Evolutionary conservation across 2,888 invertebrate species (phyloP).

Genomic region (Caradrina kadenii): DNA sequence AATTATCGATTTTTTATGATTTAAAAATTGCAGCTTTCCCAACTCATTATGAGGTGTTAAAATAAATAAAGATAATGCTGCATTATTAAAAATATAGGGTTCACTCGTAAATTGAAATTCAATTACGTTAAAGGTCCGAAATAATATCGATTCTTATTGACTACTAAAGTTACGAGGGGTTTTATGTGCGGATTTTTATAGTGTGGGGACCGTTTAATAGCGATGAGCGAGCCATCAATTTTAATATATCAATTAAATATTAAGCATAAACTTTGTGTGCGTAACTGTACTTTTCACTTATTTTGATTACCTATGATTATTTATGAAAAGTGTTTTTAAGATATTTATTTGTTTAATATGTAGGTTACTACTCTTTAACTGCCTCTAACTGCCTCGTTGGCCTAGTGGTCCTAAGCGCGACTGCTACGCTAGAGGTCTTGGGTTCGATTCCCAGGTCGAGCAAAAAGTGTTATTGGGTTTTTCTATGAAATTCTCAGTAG

Average conservation of each 20-base stretch:
- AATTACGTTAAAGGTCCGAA: slow-evolving; percentile 70
- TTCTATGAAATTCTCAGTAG: no score
- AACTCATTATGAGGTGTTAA: slow-evolving; percentile 1
- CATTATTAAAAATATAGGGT: slow-evolving; percentile 60
- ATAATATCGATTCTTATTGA: slow-evolving; percentile 69
- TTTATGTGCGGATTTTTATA: slow-evolving; percentile 64
- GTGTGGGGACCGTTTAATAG: slow-evolving; percentile 55
- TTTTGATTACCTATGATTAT: neutral
- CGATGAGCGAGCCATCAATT: slow-evolving; percentile 55
- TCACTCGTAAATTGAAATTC: slow-evolving; percentile 73
- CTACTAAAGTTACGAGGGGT: slow-evolving; percentile 62
- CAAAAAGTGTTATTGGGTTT: no score
- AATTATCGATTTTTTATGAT: slow-evolving; percentile 10
- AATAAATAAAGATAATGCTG: slow-evolving; percentile 25
- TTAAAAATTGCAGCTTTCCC: slow-evolving; percentile 19
- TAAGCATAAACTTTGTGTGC: slow-evolving; percentile 31
- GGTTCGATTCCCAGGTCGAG: no score
- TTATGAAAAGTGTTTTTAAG: neutral
- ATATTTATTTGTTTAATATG: no score
- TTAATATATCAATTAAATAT: slow-evolving; percentile 59
- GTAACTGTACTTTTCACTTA: slow-evolving; percentile 35
- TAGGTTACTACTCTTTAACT: no score
- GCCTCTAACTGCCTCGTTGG: no score
- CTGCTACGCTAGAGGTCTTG: no score
- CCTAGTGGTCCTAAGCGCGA: no score